Conservation (phyloP, 2,797 vertebrate species). For the Ispidina picta region DNA sequence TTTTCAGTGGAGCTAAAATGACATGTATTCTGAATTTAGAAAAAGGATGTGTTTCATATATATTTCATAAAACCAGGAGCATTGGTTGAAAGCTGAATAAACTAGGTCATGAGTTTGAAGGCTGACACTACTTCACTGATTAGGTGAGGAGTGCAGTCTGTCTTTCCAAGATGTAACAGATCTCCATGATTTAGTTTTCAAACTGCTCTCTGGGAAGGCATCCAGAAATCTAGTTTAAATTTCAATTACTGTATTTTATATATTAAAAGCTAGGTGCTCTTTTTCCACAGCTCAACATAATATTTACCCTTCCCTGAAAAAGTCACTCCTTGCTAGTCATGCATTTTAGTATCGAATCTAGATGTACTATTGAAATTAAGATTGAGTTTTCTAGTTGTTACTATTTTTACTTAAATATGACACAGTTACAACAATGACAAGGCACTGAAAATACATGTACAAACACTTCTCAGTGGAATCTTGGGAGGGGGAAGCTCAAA, state of each 20-base stretch:
- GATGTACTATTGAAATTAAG: background rate
- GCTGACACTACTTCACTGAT: slow-evolving; percentile 46
- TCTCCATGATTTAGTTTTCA: slow-evolving; percentile 21
- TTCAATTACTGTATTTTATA: background rate
- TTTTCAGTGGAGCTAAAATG: slow-evolving; percentile 53
- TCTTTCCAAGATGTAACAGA: slow-evolving; percentile 44
- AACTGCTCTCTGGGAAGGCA: slow-evolving; percentile 26
- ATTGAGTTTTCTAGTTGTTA: background rate
- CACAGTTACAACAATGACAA: background rate
- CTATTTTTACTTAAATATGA: background rate
- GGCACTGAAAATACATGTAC: background rate
- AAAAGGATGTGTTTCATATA: slow-evolving; percentile 33
- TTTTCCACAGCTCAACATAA: background rate
- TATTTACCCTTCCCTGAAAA: background rate
- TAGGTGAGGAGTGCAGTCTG: slow-evolving; percentile 30
- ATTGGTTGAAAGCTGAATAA: slow-evolving; percentile 48
- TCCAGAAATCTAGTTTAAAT: slow-evolving; percentile 31
- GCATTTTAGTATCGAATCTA: background rate
- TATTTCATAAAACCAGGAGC: slow-evolving; percentile 49
- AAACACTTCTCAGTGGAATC: background rate
- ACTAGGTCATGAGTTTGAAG: slow-evolving; percentile 42
- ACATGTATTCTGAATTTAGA: slow-evolving; percentile 47
- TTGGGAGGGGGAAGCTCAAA: background rate
- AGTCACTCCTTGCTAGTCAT: background rate
- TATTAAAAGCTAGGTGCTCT: slow-evolving; percentile 10